Evolutionary conservation across 2,113 vertebrate species (phyloP).

Genomic region (Stegostoma tigrinum): DNA sequence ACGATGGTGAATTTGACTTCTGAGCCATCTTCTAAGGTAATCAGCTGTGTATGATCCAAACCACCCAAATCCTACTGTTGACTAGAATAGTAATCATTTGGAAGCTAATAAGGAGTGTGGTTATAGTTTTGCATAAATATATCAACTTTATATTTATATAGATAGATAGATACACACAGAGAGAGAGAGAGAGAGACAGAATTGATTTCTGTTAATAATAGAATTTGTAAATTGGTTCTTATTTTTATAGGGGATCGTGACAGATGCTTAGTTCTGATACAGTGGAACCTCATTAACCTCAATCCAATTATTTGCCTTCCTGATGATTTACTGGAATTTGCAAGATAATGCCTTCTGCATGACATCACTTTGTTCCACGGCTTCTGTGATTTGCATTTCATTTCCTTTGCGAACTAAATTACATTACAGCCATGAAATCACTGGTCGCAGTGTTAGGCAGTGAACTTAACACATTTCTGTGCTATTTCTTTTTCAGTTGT

Average conservation of each 20-base stretch:
- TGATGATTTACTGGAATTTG: not conserved
- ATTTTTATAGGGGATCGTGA: not conserved
- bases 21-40: not conserved
- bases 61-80: not conserved
- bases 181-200: not conserved
- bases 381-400: conserved; percentile 4
- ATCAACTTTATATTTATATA: not conserved
- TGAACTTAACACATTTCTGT: not conserved
- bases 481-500: not conserved
- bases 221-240: not conserved
- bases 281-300: conserved; percentile 6
- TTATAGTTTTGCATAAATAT: not conserved
- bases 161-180: not conserved
- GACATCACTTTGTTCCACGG: not conserved
- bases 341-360: not conserved
- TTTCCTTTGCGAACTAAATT: not conserved
- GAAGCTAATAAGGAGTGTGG: not conserved
- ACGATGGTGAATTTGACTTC: not conserved
- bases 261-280: not conserved
- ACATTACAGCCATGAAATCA: not conserved
- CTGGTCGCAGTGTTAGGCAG: not conserved
- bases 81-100: not conserved
- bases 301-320: conserved; percentile 7
- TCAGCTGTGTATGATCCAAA: not conserved
- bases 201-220: not conserved